These are phyloP conservation scores for Morbakka virulenta DNA, from an alignment of 30 jellyfish, hydroid and myxozoan species.

Conservation along the genomic window DNA sequence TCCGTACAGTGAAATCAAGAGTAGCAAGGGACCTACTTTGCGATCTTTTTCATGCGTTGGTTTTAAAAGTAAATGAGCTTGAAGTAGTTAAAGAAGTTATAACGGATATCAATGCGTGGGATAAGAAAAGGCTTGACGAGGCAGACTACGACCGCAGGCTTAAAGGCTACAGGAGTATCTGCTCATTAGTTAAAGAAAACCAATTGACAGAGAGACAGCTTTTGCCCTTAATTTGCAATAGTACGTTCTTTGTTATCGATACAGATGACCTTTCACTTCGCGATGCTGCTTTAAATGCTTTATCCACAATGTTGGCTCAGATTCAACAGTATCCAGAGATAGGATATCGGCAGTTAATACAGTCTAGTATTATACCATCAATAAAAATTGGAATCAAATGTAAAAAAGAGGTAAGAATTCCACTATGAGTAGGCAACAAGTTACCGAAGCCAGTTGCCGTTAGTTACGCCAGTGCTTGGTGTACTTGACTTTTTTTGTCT, in stretches of 20 bases:
- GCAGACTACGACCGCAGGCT: conserved; percentile 79
- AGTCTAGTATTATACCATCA: conserved; percentile 57
- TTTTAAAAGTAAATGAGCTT: neutral
- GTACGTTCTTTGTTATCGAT: conserved; percentile 39
- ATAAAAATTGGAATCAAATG: conserved; percentile 57
- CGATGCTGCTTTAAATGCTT: conserved; percentile 77
- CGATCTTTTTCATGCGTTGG: conserved; percentile 30
- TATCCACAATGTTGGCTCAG: conserved; percentile 34
- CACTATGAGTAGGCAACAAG: neutral
- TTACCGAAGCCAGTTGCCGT: too few species aligned
- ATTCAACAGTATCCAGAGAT: neutral
- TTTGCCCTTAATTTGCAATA: conserved; percentile 53
- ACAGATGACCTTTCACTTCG: conserved; percentile 77
- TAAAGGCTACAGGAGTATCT: conserved; percentile 54
- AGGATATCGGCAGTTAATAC: conserved; percentile 23
- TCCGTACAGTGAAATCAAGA: conserved; percentile 26
- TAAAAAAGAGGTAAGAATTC: conserved; percentile 60
- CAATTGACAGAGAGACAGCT: conserved; percentile 22
- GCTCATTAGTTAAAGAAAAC: conserved; percentile 15
- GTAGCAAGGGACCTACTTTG: conserved; percentile 61
- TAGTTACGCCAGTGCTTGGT: too few species aligned
- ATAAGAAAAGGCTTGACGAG: conserved; percentile 71
- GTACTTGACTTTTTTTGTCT: too few species aligned
- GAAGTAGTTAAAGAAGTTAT: neutral
- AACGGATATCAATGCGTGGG: conserved; percentile 79